Evolutionary conservation across 2,113 vertebrate species (phyloP).

Genomic region (Procapra przewalskii): DNA sequence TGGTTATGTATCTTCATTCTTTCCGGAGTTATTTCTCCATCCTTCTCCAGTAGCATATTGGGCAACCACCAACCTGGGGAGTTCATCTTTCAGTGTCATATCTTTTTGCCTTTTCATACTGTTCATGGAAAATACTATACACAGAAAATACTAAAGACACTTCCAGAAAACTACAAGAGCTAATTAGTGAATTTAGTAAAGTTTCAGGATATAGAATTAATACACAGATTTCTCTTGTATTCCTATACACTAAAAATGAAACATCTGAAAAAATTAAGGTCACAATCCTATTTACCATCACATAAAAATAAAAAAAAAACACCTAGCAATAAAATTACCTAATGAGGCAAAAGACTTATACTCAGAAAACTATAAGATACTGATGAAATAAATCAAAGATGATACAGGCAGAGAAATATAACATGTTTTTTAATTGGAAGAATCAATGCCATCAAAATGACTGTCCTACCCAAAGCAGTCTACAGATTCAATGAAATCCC

Average conservation of each 20-base stretch:
- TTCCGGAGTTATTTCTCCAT: background rate
- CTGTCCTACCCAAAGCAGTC: background rate
- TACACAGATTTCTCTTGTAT: background rate
- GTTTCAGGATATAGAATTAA: background rate
- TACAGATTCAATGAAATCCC: background rate
- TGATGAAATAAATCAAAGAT: background rate
- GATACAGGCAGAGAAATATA: background rate
- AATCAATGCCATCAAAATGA: background rate
- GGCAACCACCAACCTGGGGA: background rate
- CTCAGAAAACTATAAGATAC: background rate
- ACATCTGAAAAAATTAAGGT: background rate
- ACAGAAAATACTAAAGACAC: background rate
- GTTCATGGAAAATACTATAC: background rate
- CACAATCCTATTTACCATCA: background rate
- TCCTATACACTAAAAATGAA: background rate
- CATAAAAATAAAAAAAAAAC: background rate
- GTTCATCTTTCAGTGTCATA: background rate
- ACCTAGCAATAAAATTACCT: background rate
- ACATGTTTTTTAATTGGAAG: background rate
- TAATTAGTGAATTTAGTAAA: background rate
- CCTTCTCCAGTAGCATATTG: background rate
- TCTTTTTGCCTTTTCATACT: background rate
- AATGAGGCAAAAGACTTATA: background rate
- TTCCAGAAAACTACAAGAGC: background rate
- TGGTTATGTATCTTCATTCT: background rate